These are phyloP conservation scores for Sphaerophoria rueppellii DNA, from an alignment of 2,888 invertebrate genomes.

Conservation along the genomic window DNA sequence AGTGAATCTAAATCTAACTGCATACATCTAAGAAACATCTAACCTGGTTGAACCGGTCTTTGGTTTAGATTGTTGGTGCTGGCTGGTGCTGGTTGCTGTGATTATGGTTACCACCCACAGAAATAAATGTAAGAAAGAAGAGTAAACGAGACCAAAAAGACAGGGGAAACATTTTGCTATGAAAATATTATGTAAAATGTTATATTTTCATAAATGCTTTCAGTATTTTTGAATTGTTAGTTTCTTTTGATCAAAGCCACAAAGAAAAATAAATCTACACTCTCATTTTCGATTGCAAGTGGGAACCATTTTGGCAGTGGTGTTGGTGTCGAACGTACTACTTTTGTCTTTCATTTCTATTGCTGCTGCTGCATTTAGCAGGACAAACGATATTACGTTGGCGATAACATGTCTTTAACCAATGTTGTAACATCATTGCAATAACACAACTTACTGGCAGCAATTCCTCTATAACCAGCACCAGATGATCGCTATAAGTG, in stretches of 20 bases:
- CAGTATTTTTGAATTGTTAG: too few species aligned
- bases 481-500: slow-evolving; percentile 62
- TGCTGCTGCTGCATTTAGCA: slow-evolving; percentile 42
- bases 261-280: background rate
- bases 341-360: slow-evolving; percentile 13
- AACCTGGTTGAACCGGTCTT: slow-evolving; percentile 67
- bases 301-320: slow-evolving; percentile 3
- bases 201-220: too few species aligned
- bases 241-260: background rate
- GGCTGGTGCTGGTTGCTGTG: background rate
- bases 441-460: slow-evolving; percentile 51
- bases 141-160: background rate
- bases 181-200: too few species aligned
- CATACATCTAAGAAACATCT: slow-evolving; percentile 44
- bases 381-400: slow-evolving; percentile 67
- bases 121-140: too few species aligned
- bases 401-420: slow-evolving; percentile 68
- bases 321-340: background rate
- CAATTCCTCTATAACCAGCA: slow-evolving; percentile 3
- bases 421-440: slow-evolving; percentile 69
- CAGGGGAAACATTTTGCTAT: background rate
- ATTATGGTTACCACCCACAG: slow-evolving; percentile 4
- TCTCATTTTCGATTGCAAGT: background rate
- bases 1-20: slow-evolving; percentile 24
- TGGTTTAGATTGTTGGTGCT: slow-evolving; percentile 26